Evolutionary conservation across 2,797 vertebrate species (phyloP), one percentile per base, ranked within the genome.

Genomic region (Coranthus polyacanthus): DNA sequence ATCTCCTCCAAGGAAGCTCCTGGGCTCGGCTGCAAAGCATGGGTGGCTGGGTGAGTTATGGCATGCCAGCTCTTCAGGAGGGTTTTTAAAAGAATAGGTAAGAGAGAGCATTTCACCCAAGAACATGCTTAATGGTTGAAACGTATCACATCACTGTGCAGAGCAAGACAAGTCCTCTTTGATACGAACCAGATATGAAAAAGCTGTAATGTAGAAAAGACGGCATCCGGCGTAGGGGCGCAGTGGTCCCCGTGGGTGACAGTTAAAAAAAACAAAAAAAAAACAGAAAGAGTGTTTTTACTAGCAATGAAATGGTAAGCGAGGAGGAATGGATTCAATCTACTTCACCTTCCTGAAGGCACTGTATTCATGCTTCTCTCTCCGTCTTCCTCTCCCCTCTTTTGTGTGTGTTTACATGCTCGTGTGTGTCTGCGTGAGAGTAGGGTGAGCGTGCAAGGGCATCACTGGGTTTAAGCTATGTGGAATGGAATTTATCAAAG

Each of bases 1-100:
- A 90, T 89, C 85, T 90, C 82, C 83, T 84, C 72, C 29, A 26
- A 83, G 82, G 79, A 88, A 73, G 84, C 88, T 89, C 73, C 71
- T 64, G 87, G 84, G 85, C 73, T 84, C 49, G 69, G 76, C 84
- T 85, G 89, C 60, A 84, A 86, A 89, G 89, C 81, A 81, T 81
- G 83, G 86, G 58, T 89, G 90, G 74, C 82, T 86, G 75, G 63
- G 80, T 92, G 90, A 94, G 87, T 90, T 89, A 92, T 87, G 72
- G 79, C 77, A 63, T 78, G 76, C 78, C 51, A 80, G 75, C 67
- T 57, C 55, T 66, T 78, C 67, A 61, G 59, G 67, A 75, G 73
- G 44, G 50, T 68, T 79, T 67, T 74, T 62, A 59, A 44, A 70
- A 72, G 58, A 82, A 75, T 32, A 47, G 75, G 53, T 71, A 76